Conservation (phyloP, 2,888 invertebrate species). For the Xylophagus ater region DNA sequence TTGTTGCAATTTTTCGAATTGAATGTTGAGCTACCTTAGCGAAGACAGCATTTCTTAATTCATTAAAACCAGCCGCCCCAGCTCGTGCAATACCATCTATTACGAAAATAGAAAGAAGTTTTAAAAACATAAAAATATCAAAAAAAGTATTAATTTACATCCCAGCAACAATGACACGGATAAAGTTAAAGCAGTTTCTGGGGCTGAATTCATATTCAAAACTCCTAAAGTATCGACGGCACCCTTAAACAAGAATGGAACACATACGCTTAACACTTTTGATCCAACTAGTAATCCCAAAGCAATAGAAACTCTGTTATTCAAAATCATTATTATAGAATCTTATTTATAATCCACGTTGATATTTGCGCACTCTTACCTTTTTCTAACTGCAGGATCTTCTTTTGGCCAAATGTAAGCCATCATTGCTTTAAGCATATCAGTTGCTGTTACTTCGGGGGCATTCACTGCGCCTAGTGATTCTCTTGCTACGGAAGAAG, state of each 20-base stretch:
- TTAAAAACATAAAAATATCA: too few relatives aligned
- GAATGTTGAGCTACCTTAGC: slow-evolving; percentile 96
- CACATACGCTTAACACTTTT: slow-evolving; percentile 79
- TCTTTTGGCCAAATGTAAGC: slow-evolving; percentile 94
- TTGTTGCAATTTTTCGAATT: slow-evolving; percentile 83
- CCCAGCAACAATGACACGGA: slow-evolving; percentile 73
- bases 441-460: slow-evolving; percentile 51
- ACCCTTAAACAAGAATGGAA: slow-evolving; percentile 93
- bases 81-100: slow-evolving; percentile 89
- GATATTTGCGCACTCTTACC: slow-evolving; percentile 19
- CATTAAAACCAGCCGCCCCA: slow-evolving; percentile 87
- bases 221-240: slow-evolving; percentile 79
- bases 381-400: slow-evolving; percentile 32
- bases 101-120: background rate
- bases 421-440: slow-evolving; percentile 82
- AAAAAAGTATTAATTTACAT: slow-evolving; percentile 64
- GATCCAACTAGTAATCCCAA: slow-evolving; percentile 67
- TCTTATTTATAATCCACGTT: background rate
- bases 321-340: slow-evolving; percentile 42
- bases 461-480: slow-evolving; percentile 53
- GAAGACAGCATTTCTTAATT: slow-evolving; percentile 94
- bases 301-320: slow-evolving; percentile 72
- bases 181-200: slow-evolving; percentile 66
- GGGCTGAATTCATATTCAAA: slow-evolving; percentile 65
- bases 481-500: slow-evolving; percentile 43